A percentile compares a stretch with the other conserved stretches of the same genome.
Evolutionary conservation across 2,113 vertebrate genomes (phyloP).

Genomic region (Cyprinus carpio): DNA sequence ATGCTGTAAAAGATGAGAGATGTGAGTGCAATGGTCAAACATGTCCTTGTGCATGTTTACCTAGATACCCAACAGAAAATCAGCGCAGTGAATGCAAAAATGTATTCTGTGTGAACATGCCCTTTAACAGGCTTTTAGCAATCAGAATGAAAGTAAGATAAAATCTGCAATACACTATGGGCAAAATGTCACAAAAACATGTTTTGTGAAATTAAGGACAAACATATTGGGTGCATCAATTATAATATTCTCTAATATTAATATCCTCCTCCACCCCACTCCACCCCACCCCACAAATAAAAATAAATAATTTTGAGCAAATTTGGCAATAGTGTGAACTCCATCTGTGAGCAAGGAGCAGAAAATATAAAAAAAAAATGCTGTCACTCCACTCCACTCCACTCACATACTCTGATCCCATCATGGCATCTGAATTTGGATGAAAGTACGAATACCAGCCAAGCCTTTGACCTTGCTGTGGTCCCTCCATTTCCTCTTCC

Average conservation of each 20-base stretch:
- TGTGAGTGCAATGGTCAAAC: not conserved
- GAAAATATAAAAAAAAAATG: not conserved
- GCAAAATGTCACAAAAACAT: not conserved
- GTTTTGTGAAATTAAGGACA: not conserved
- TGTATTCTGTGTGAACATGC: too few species aligned
- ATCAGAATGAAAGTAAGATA: not conserved
- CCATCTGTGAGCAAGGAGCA: not conserved
- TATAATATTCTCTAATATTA: not conserved
- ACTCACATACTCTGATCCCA: not conserved
- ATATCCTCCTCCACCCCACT: too few species aligned
- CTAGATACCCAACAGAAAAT: not conserved
- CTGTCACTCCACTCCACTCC: not conserved
- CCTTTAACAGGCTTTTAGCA: not conserved
- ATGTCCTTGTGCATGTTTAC: not conserved
- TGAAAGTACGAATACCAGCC: not conserved
- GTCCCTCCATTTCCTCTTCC: constrained; percentile 24
- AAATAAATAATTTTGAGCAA: not conserved
- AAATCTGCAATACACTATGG: not conserved
- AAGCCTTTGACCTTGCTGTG: constrained; percentile 14
- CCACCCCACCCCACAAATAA: too few species aligned
- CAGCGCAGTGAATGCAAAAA: too few species aligned
- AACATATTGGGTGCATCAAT: not conserved
- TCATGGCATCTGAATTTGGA: not conserved
- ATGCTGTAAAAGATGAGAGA: not conserved
- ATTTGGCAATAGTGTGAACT: not conserved